phyloP scores from a whole-genome alignment of 2,888 invertebrate genomes.

The Yponomeuta plumbellus region DNA sequence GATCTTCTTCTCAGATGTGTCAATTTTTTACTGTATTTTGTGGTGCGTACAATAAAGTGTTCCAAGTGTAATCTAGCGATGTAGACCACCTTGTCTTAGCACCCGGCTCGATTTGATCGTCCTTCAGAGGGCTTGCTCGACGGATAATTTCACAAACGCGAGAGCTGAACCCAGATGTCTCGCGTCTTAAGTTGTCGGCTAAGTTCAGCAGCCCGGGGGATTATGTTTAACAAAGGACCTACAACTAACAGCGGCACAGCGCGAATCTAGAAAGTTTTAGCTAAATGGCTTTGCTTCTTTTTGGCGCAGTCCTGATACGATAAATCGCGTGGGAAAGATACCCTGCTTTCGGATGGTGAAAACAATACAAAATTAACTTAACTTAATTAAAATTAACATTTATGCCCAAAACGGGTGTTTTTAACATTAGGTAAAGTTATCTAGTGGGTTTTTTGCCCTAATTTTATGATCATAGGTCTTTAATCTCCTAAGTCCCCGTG shows the following conservation, averaged over 20 bases:
- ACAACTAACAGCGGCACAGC: background rate
- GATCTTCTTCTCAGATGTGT: no score
- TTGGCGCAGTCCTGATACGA: background rate
- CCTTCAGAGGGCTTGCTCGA: background rate
- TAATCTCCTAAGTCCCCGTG: no score
- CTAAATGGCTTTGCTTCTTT: background rate
- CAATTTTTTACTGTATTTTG: no score
- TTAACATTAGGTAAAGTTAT: no score
- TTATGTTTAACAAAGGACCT: background rate
- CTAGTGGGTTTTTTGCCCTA: no score
- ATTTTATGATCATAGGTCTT: no score
- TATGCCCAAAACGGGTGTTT: no score
- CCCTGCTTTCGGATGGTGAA: background rate
- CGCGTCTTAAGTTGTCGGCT: background rate
- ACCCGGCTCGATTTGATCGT: background rate
- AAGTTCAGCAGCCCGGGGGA: constrained; percentile 1
- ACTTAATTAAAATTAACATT: no score
- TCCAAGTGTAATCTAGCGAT: no score
- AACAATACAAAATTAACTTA: no score
- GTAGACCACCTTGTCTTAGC: background rate
- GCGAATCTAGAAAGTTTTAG: background rate
- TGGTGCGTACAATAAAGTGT: no score
- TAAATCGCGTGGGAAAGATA: background rate
- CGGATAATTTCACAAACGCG: constrained; percentile 4
- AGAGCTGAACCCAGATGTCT: constrained; percentile 2